Percentiles rank a stretch among this genome's conserved stretches.
phyloP scores from a whole-genome alignment of 2,797 vertebrate genomes.

The Cephalopachus bancanus region DNA sequence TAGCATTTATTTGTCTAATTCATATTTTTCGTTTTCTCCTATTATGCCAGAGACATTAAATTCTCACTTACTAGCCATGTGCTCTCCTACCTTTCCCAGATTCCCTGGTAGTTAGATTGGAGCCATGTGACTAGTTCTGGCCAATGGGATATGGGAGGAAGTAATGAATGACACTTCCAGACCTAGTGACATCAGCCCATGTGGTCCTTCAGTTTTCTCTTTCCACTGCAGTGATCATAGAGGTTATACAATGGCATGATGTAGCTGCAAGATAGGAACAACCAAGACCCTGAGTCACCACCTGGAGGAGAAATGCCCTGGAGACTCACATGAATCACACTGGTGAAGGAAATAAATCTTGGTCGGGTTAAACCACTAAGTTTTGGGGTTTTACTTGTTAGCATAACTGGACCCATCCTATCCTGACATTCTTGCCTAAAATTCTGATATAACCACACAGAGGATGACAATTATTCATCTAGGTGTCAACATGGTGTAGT shows the following conservation, averaged over 20 bases:
- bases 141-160: background rate
- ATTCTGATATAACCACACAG: background rate
- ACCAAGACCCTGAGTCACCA: background rate
- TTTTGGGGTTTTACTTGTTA: background rate
- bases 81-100: background rate
- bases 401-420: background rate
- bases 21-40: background rate
- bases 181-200: background rate
- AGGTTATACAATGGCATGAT: accelerated
- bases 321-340: background rate
- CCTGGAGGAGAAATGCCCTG: background rate
- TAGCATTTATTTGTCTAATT: background rate
- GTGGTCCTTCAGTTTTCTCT: background rate
- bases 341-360: background rate
- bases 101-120: background rate
- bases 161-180: background rate
- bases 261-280: background rate
- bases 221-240: background rate
- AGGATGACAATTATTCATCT: background rate
- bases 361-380: background rate
- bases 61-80: background rate
- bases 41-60: background rate
- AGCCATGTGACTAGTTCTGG: background rate
- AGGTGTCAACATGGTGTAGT: background rate
- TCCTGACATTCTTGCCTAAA: background rate